These are phyloP conservation scores for Drosophila kohkoa DNA, from an alignment of 1,140 invertebrate genomes.

Conservation along the genomic window DNA sequence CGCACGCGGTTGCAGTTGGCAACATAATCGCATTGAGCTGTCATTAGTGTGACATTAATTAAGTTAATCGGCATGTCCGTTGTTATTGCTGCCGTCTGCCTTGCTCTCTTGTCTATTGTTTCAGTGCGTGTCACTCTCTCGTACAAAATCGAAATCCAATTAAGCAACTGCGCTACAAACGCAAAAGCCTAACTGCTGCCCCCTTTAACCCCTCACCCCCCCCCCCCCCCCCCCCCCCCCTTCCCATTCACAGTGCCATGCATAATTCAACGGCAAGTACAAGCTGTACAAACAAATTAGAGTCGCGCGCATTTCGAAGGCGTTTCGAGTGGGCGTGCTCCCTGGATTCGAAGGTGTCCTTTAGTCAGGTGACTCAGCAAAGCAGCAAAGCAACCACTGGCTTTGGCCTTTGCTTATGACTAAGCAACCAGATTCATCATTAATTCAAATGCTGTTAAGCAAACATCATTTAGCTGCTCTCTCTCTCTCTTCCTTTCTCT, in stretches of 20 bases:
- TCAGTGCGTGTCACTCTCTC: slow-evolving; percentile 68
- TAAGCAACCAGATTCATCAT: slow-evolving; percentile 56
- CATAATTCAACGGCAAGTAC: slow-evolving; percentile 42
- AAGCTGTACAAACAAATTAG: slow-evolving; percentile 55
- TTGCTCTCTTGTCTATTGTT: slow-evolving; percentile 21
- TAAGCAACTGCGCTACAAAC: slow-evolving; percentile 32
- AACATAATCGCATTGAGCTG: slow-evolving; percentile 81
- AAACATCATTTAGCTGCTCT: slow-evolving; percentile 38
- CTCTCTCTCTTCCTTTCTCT: no score
- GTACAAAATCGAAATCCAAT: slow-evolving; percentile 81
- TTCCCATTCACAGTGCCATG: not conserved
- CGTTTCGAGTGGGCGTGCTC: slow-evolving; percentile 20
- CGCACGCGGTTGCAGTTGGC: slow-evolving; percentile 41
- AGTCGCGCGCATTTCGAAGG: slow-evolving; percentile 12
- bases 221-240: no score
- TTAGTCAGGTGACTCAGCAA: slow-evolving; percentile 16
- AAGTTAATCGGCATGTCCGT: slow-evolving; percentile 70
- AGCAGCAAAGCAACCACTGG: slow-evolving; percentile 10
- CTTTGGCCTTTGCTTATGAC: slow-evolving; percentile 33
- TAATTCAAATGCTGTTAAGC: slow-evolving; percentile 56
- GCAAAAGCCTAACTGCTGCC: slow-evolving; percentile 1
- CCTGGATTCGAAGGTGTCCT: slow-evolving; percentile 10
- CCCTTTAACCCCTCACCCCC: not conserved
- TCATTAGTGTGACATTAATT: slow-evolving; percentile 84
- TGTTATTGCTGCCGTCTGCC: slow-evolving; percentile 22